Evolutionary conservation across 2,888 invertebrate genomes (phyloP).

Genomic region (Cabera pusaria): DNA sequence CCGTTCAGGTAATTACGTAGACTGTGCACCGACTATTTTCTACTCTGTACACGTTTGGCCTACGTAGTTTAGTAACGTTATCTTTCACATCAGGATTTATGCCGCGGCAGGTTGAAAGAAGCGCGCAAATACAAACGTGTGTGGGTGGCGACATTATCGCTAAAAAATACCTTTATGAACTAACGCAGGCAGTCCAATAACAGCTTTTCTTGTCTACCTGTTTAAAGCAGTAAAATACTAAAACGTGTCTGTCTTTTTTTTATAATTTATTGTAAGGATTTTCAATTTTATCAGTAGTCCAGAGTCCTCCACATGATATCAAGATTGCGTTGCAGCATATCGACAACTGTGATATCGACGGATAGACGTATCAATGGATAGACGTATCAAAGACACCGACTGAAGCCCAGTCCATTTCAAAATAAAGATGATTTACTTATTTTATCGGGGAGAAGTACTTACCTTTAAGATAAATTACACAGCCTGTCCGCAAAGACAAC

Average conservation of each 20-base stretch:
- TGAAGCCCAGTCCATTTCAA: slow-evolving; percentile 4
- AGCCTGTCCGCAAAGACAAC: background rate
- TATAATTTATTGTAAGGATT: too few species aligned
- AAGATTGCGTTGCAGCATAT: too few species aligned
- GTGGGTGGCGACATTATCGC: too few species aligned
- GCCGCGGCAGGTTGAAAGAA: slow-evolving; percentile 17
- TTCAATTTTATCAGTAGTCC: too few species aligned
- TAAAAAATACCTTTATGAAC: too few species aligned
- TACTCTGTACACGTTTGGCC: slow-evolving; percentile 15
- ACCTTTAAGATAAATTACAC: slow-evolving; percentile 6
- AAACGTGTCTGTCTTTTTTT: too few species aligned
- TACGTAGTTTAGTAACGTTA: slow-evolving; percentile 21
- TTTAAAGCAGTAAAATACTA: too few species aligned
- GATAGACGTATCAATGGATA: slow-evolving; percentile 7
- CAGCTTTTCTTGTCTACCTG: too few species aligned
- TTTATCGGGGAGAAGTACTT: slow-evolving; percentile 12
- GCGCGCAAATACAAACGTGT: too few species aligned
- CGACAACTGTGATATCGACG: too few species aligned
- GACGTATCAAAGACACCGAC: slow-evolving; percentile 16
- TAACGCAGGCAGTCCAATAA: too few species aligned
- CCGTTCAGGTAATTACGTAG: slow-evolving; percentile 48
- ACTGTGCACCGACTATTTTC: slow-evolving; percentile 39
- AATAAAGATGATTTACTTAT: slow-evolving; percentile 11
- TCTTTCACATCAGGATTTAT: slow-evolving; percentile 14
- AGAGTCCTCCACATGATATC: too few species aligned